Percentiles rank a stretch among this genome's conserved stretches.
Conservation (phyloP, 1,140 invertebrate genomes). For the Halesus radiatus region DNA sequence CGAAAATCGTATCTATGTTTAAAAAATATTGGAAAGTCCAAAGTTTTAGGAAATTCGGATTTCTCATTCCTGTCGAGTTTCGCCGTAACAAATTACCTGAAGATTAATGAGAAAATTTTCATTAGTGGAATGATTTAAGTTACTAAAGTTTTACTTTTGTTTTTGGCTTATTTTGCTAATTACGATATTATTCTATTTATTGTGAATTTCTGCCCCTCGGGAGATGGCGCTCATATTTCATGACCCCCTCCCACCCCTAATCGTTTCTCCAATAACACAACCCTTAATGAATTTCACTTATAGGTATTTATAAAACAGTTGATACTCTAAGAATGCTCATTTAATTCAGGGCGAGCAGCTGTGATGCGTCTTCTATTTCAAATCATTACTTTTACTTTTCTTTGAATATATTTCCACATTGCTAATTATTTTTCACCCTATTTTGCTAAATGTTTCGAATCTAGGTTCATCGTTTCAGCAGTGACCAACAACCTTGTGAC, state of each 20-base stretch:
- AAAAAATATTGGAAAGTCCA: not conserved
- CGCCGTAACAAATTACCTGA: slow-evolving; percentile 33
- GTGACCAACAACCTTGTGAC: no score
- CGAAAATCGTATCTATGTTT: not conserved
- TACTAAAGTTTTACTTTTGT: slow-evolving; percentile 21
- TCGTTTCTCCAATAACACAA: slow-evolving; percentile 21
- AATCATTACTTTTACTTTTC: no score
- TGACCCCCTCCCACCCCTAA: not conserved
- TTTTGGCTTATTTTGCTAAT: slow-evolving; percentile 33
- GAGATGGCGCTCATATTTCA: not conserved
- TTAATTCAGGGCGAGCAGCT: no score
- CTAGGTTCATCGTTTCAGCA: no score
- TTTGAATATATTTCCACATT: no score
- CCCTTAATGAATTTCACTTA: not conserved
- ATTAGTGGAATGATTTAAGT: slow-evolving; percentile 21
- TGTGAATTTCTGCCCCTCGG: slow-evolving; percentile 4
- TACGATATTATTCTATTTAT: slow-evolving; percentile 37
- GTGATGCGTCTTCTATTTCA: no score
- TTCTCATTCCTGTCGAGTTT: not conserved
- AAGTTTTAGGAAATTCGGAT: not conserved
- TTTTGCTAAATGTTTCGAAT: no score
- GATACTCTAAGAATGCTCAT: no score
- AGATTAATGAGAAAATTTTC: slow-evolving; percentile 38
- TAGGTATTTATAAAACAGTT: no score
- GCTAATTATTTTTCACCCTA: no score